phyloP scores from a whole-genome alignment of 2,113 vertebrate genomes.

The Hypocryptadius cinnamomeus region DNA sequence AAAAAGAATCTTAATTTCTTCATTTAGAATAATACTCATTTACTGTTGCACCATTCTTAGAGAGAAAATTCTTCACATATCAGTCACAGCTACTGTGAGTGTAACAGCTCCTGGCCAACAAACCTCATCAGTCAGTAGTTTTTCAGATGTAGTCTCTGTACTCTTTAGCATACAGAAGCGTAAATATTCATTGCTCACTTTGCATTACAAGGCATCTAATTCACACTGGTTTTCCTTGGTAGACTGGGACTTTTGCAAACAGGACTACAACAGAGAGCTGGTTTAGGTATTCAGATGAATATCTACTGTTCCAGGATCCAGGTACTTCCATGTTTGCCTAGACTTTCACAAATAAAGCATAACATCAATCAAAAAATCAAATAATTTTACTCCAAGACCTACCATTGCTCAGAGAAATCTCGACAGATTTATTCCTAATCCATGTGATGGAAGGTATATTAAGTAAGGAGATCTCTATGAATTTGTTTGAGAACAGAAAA shows the following conservation, averaged over 20 bases:
- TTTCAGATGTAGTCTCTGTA: neutral
- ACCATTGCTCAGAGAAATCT: neutral
- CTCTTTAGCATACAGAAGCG: neutral
- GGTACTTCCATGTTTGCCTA: neutral
- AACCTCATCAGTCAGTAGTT: neutral
- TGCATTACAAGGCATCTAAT: neutral
- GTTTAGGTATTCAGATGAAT: neutral
- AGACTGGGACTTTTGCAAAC: neutral
- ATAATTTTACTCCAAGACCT: neutral
- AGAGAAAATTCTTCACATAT: neutral
- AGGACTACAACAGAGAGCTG: neutral
- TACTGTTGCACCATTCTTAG: neutral
- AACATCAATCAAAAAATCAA: neutral
- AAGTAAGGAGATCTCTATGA: neutral
- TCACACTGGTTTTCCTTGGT: neutral
- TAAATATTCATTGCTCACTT: neutral
- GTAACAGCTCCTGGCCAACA: neutral
- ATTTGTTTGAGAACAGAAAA: neutral
- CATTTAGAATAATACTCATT: neutral
- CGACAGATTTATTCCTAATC: neutral
- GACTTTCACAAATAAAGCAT: neutral
- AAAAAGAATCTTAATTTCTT: neutral
- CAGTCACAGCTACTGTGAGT: neutral
- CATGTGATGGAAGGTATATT: fast-evolving
- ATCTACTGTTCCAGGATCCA: neutral